These are phyloP conservation scores for Pentamera pediparva DNA, from an alignment of 53 echinoderm and acorn worm genomes.

Conservation along the genomic window DNA sequence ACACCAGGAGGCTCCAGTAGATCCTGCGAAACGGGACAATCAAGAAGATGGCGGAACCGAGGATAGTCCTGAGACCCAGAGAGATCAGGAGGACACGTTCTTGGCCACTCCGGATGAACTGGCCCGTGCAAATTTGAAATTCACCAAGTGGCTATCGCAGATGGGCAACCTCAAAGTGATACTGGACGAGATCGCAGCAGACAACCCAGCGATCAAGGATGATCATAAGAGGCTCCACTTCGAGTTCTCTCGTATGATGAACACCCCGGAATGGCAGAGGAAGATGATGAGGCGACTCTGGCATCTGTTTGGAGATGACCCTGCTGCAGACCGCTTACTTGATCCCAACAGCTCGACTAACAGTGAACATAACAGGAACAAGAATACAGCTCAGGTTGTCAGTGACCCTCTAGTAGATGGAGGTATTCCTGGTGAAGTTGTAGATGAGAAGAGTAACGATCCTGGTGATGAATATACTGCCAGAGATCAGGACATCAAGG, in stretches of 20 bases:
- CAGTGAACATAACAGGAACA: background rate
- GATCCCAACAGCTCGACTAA: background rate
- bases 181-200: background rate
- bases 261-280: background rate
- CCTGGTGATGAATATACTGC: background rate
- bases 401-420: background rate
- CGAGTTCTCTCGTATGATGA: conserved; percentile 3
- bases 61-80: too few species aligned
- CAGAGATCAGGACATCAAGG: background rate
- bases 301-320: conserved; percentile 3
- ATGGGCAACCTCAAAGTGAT: conserved; percentile 2
- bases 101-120: conserved; percentile 8
- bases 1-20: too few species aligned
- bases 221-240: background rate
- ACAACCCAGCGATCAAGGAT: background rate
- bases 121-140: background rate
- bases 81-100: background rate
- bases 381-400: too few species aligned
- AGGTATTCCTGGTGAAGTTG: background rate
- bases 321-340: background rate
- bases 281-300: conserved; percentile 1
- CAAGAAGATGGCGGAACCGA: background rate
- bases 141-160: background rate
- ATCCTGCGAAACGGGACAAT: background rate
- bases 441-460: background rate